Conservation (phyloP, 1,140 invertebrate species). For the Drosophila ironensis region DNA sequence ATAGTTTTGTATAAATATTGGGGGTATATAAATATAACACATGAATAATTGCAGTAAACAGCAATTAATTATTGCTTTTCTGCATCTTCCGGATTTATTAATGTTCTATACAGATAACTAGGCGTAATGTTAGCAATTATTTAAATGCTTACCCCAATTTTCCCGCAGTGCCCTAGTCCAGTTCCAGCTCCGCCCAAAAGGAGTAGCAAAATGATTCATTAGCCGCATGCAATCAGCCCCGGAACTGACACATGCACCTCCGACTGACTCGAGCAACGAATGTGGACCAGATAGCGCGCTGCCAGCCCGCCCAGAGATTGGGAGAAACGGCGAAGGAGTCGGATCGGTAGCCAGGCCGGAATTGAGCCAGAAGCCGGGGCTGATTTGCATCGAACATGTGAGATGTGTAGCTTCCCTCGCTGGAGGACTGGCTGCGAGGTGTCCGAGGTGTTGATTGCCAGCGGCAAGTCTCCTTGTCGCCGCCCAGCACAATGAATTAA, state of each 20-base stretch:
- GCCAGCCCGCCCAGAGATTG: slow-evolving; percentile 35
- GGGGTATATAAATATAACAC: no score
- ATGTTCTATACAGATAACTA: no score
- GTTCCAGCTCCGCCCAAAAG: slow-evolving; percentile 26
- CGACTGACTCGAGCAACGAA: slow-evolving; percentile 9
- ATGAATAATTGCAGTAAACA: no score
- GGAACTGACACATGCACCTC: slow-evolving; percentile 65
- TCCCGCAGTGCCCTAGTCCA: neutral
- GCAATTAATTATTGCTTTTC: no score
- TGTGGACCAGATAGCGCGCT: slow-evolving; percentile 27
- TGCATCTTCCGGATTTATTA: no score
- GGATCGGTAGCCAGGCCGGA: neutral
- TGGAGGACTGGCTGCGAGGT: slow-evolving; percentile 18
- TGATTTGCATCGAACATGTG: slow-evolving; percentile 77
- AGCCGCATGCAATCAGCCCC: slow-evolving; percentile 68
- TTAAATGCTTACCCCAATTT: neutral
- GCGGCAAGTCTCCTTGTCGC: slow-evolving; percentile 34
- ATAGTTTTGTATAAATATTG: no score
- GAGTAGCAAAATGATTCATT: slow-evolving; percentile 70
- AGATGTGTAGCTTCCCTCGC: slow-evolving; percentile 19
- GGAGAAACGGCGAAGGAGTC: neutral
- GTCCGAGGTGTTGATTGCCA: slow-evolving; percentile 72
- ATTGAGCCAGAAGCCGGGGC: slow-evolving; percentile 14
- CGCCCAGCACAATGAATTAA: slow-evolving; percentile 62
- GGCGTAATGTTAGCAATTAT: no score